Evolutionary conservation across 2,797 vertebrate species (phyloP).

Genomic region (Gambusia yucatana): DNA sequence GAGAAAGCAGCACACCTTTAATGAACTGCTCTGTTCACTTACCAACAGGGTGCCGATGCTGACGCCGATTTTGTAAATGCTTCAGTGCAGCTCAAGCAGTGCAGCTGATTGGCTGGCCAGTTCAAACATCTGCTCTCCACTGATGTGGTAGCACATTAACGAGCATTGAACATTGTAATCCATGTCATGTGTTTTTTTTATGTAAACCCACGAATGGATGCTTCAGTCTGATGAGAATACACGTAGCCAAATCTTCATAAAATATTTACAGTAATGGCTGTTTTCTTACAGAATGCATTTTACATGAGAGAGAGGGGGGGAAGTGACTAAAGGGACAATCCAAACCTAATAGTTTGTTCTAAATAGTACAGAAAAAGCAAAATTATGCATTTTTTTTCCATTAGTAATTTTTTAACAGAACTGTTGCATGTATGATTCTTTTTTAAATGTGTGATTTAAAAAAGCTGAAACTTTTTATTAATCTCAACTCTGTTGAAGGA

Average conservation of each 20-base stretch:
- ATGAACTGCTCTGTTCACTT: constrained; percentile 12
- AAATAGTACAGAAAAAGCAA: not conserved
- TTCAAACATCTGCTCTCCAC: constrained; percentile 44
- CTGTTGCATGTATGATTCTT: not conserved
- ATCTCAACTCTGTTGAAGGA: not conserved
- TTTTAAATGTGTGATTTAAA: not conserved
- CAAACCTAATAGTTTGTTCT: not conserved
- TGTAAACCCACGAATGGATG: constrained; percentile 7
- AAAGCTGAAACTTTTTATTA: not conserved
- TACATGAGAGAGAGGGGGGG: not conserved
- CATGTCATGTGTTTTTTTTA: constrained; percentile 1
- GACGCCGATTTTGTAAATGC: constrained; percentile 24
- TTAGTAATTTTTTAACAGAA: not conserved
- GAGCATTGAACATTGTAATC: constrained; percentile 12
- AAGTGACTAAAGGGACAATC: not conserved
- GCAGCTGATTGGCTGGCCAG: constrained; percentile 34
- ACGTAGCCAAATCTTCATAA: not conserved
- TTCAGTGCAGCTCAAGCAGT: constrained; percentile 24
- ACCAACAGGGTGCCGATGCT: constrained; percentile 20
- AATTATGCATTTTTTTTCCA: not conserved
- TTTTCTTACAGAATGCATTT: not conserved
- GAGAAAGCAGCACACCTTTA: constrained; percentile 19
- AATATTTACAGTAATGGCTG: not conserved
- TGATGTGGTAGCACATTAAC: constrained; percentile 23
- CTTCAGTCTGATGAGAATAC: constrained; percentile 1